Evolutionary conservation across 2,888 invertebrate species (phyloP), one percentile per base, ranked within the genome.

Genomic region (Lagria hirta): DNA sequence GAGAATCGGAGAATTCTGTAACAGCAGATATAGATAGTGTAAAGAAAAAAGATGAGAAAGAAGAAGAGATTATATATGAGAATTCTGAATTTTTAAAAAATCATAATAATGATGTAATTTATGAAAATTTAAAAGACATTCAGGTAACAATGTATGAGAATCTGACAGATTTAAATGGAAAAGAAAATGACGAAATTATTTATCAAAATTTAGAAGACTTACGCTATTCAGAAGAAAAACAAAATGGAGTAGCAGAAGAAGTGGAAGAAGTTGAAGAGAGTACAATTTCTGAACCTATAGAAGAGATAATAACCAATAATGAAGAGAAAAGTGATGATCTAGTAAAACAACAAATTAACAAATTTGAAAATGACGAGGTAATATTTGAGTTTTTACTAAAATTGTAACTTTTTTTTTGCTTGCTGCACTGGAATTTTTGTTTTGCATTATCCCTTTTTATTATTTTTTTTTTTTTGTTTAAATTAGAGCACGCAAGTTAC

Each of bases 401-500:
- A 43, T 26, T 49, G n/a, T n/a, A 18, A 11, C 24, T 32, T 44
- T 43, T 43, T 38, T 38, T 46, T 36, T 29, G 36, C n/a, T 12
- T 17, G 10, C 17, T 37, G 33, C n/a, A 8, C n/a, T n/a, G n/a
- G n/a, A n/a, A n/a, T 42, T 29, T 26, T 43, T 41, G n/a, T 18
- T 15, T 35, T 24, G 24, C 35, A 16, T 41, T 33, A 20, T 28
- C 36, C 7, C 16, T 11, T n/a, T 11, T 51, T 50, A 52, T 60
- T 50, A 32, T 45, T 35, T 36, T 44, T 43, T 43, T 36, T 30
- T 51, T 23, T 48, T 38, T 20, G 23, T 52, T 51, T 49, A 29
- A 57, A 63, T 56, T 64, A 72, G 71, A 72, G 70, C 55, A 66
- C 69, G 13, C 58, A 61, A 55, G 64, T 68, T 50, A 66, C 65